Base-by-base conservation (phyloP, 2,113 vertebrate genomes). In the Scytalopus superciliaris region DNA sequence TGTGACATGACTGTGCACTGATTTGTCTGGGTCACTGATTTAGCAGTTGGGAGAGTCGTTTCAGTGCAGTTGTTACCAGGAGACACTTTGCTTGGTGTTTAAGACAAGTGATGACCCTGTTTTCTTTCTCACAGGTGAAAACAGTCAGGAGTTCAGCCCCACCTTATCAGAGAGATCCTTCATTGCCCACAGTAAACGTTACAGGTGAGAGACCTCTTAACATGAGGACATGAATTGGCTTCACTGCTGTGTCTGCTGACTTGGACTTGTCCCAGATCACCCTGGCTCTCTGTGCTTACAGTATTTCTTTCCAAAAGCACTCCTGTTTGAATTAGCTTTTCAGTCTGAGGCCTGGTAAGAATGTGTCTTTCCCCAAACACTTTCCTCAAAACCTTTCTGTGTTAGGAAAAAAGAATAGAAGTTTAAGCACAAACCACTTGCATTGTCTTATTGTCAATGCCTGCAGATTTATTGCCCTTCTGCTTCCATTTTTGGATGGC, bases 61-160 rank as follows among this genome's bases (percentile, higher is more conserved):
- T n/a, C 19, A n/a, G 75, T 47, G 47, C 30, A 9, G 9, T 28
- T 73, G 35, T 78, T 85, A 74, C 30, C 24, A 3, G 39, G 62
- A 79, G 40, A 77, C 47, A 44, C 59, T 87, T 75, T 52, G 28
- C n/a, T 16, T 87, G 60, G 5, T 63, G 5, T 4, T 25, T 47
- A 19, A 88, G 37, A 39, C n/a, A n/a, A 40, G 21, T 76, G 49
- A 22, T 45, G 64, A 53, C 66, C 31, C 74, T 79, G 33, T 91
- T 96, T 92, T 37, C 79, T 88, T 78, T 80, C 75, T 28, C 19
- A 31, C 92, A 99, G 99, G 99, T 98, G 99, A 99, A 96, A 98
- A 99, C 82, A 99, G 99, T 55, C 99, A 99, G 59, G 98, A 99
- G 95, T 99, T 99, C 96, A 99, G 98, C 94, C 99, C 99, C n/a